Evolutionary conservation across 2,797 vertebrate species (phyloP), one percentile per base, ranked within the genome.

Genomic region (Gymnodraco acuticeps): DNA sequence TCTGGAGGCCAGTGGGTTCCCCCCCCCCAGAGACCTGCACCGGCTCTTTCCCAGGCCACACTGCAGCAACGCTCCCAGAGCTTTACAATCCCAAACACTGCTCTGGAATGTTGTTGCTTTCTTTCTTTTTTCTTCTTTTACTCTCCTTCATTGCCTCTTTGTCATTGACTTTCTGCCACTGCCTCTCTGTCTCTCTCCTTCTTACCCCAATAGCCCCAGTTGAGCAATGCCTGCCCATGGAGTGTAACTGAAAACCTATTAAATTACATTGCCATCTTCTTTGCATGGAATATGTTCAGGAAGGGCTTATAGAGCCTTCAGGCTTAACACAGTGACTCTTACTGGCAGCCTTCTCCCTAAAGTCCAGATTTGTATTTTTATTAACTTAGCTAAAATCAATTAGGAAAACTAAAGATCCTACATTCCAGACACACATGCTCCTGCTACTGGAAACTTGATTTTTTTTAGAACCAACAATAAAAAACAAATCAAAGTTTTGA

Each of bases 21-120:
- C 23, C 64, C 79, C 27, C 89, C 84, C 85, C 48, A 27, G 87
- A 83, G 90, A 88, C 67, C 63, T 71, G 53, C 50, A 13, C 78
- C 62, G 70, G 80, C 81, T 87, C 70, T 83, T 92, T 92, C 90
- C 90, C 89, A 93, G 89, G 82, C 83, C 62, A 58, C 64, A 77
- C 80, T 81, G 51, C 59, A 87, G 55, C 70, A 78, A 75, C 74
- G 89, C 85, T 90, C 84, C 82, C 89, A 90, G 63, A 82, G 58
- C 62, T 84, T 83, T 80, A 79, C 87, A 89, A 88, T 77, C 82
- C 86, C 61, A 71, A 83, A 76, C 75, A 42, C 77, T 71, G 62
- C 38, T 9, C 45, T 53, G 84, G 85, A 89, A 91, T 92, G 88
- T 63, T 66, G 53, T 56, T 69, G 56, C 55, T 51, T 42, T 77